Conservation (phyloP, 2,797 vertebrate species). For the Pygocentrus nattereri region DNA sequence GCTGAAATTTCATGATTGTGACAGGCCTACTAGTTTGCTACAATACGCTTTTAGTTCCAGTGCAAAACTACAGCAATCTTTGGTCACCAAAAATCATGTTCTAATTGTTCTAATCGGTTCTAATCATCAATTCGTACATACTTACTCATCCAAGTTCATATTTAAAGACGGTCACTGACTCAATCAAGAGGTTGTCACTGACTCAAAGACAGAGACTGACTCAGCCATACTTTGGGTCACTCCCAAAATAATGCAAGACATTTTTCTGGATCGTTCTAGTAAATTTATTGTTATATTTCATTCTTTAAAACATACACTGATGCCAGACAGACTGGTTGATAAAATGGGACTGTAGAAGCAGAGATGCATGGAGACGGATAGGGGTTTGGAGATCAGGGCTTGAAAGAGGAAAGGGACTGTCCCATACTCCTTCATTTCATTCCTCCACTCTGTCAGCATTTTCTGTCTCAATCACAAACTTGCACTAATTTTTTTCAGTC, state of each 20-base stretch:
- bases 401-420: conserved; percentile 59
- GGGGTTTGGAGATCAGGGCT: conserved; percentile 18
- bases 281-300: conserved; percentile 77
- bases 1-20: too few species aligned
- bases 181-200: too few species aligned
- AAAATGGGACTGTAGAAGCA: conserved; percentile 70
- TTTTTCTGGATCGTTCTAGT: conserved; percentile 67
- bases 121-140: not conserved
- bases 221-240: not conserved
- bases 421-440: conserved; percentile 19
- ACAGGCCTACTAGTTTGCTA: too few species aligned
- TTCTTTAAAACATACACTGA: conserved; percentile 82
- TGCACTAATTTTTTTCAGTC: not conserved
- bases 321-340: conserved; percentile 68
- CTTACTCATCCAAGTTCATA: not conserved
- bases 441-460: not conserved
- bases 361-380: conserved; percentile 53
- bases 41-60: not conserved
- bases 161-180: not conserved
- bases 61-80: not conserved
- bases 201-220: not conserved
- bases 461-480: conserved; percentile 9
- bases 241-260: not conserved
- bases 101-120: too few species aligned
- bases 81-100: not conserved